phyloP scores from a whole-genome alignment of 2,888 invertebrate genomes.

The Harpalus rufipes region DNA sequence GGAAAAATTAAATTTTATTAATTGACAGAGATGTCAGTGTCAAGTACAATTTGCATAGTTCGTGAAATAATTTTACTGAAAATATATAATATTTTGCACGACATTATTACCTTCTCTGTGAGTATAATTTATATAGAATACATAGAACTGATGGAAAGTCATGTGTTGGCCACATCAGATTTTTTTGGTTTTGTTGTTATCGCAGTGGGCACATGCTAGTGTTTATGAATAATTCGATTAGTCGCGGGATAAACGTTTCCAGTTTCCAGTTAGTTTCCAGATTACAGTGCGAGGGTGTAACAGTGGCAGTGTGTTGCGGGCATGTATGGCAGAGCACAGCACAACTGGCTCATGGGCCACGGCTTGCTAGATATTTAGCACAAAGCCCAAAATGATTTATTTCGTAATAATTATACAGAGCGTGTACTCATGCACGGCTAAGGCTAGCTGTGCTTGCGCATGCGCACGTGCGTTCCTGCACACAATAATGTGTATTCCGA shows the following conservation, averaged over 20 bases:
- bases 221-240: slow-evolving; percentile 48
- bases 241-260: background rate
- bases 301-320: background rate
- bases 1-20: too few species aligned
- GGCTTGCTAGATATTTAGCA: slow-evolving; percentile 54
- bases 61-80: too few species aligned
- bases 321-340: slow-evolving; percentile 17
- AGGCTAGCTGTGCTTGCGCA: slow-evolving; percentile 27
- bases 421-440: slow-evolving; percentile 47
- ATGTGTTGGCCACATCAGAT: too few species aligned
- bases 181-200: background rate
- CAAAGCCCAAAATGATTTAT: slow-evolving; percentile 65
- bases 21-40: too few species aligned
- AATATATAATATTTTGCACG: too few species aligned
- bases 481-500: slow-evolving; percentile 58
- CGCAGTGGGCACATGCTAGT: background rate
- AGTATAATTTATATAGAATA: too few species aligned
- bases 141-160: too few species aligned
- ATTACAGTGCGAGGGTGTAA: slow-evolving; percentile 23
- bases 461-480: slow-evolving; percentile 34
- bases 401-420: slow-evolving; percentile 64
- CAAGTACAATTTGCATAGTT: too few species aligned
- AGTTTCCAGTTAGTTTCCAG: slow-evolving; percentile 38
- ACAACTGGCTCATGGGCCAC: slow-evolving; percentile 26
- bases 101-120: too few species aligned